phyloP scores from a whole-genome alignment of 2,888 invertebrate genomes.

The Carcina quercana region DNA sequence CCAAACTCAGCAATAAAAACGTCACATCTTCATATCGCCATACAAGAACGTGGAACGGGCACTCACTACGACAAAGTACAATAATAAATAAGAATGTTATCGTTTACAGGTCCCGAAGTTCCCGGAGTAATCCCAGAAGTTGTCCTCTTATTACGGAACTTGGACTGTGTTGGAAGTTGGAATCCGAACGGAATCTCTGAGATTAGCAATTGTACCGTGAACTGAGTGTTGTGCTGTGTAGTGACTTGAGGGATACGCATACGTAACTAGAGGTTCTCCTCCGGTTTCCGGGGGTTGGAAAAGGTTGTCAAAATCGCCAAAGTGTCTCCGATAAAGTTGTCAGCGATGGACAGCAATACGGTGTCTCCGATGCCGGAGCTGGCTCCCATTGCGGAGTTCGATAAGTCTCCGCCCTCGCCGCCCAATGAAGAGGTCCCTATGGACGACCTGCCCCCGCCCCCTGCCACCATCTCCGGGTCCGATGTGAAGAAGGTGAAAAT shows the following conservation, averaged over 20 bases:
- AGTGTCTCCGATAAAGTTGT: conserved; percentile 74
- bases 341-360: conserved; percentile 79
- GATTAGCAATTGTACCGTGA: conserved; percentile 18
- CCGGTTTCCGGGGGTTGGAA: conserved; percentile 50
- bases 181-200: too few species aligned
- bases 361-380: conserved; percentile 80
- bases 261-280: conserved; percentile 25
- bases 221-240: conserved; percentile 14
- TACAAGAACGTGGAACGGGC: conserved; percentile 23
- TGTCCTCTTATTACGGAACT: conserved; percentile 28
- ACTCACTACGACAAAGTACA: conserved; percentile 22
- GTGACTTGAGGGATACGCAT: too few species aligned
- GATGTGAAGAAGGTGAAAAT: conserved; percentile 72
- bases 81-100: conserved; percentile 39
- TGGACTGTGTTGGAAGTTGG: conserved; percentile 18
- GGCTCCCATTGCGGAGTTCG: conserved; percentile 81
- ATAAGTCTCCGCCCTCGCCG: conserved; percentile 80
- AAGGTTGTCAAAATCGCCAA: conserved; percentile 49
- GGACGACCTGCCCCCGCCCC: conserved; percentile 79
- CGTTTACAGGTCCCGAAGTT: conserved; percentile 39
- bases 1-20: conserved; percentile 18
- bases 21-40: conserved; percentile 13
- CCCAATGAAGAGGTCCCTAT: conserved; percentile 76
- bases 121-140: conserved; percentile 32
- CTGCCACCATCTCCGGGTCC: conserved; percentile 72